Base-by-base conservation (phyloP, 2,797 vertebrate species). In the Pempheris klunzingeri region DNA sequence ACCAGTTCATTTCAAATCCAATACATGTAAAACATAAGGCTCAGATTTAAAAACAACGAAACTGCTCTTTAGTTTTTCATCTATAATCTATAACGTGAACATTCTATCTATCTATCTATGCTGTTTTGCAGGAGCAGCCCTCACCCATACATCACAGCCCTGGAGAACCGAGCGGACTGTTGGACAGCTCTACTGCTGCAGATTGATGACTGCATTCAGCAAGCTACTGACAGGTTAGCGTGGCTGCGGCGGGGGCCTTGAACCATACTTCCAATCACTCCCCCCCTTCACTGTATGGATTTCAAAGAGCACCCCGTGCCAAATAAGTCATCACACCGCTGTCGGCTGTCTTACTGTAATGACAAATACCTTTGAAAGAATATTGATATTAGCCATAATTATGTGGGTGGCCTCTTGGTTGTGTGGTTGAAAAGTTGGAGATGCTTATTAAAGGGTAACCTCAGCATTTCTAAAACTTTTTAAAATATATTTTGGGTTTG, bases 81-180 rank as follows among this genome's bases (percentile, higher is more conserved):
- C n/a, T n/a, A n/a, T n/a, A n/a, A n/a, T 55, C 20, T 58, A 36
- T 34, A 36, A 46, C 18, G 55, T 71, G 50, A 79, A 36, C 26
- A 1, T 47, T 73, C 4, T 55, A 38, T 41, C 11, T 46, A n/a
- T n/a, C n/a, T n/a, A n/a, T n/a, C n/a, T n/a, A n/a, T 15, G 88
- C 32, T 92, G 49, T 58, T 44, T 93, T 90, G 54, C 93, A 99
- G 98, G 94, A 96, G 80, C 68, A 93, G 41, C 86, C 96, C 97
- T 76, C 97, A 99, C 71, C 98, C 98, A 0, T 96, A 95, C 89
- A 96, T 99, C 91, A 96, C 89, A 13, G 94, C 96, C 20, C 92
- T 99, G 87, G 98, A 99, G 93, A 97, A 98, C 88, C 94, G 97
- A 72, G 94, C 86, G 47, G 96, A 97, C 80, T 97, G 96, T 90